Evolutionary conservation across 2,113 vertebrate species (phyloP), one percentile per base, ranked within the genome.

Genomic region (Gallinago media): DNA sequence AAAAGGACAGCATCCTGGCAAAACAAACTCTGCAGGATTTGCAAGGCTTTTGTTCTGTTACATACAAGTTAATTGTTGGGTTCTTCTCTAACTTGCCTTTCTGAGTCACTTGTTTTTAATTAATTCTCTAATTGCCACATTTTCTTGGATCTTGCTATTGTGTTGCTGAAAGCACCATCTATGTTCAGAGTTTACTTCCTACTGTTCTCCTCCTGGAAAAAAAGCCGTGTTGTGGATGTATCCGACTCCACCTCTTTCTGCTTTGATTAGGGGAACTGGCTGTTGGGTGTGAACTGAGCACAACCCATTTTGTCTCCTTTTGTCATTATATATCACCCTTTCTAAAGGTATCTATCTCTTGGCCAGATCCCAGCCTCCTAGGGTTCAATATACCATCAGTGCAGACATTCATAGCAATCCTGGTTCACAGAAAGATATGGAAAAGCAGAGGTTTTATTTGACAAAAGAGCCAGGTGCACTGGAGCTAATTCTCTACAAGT

Each of bases 71-170:
- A 86, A 91, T 89, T 87, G 56, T 59, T 56, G 56, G n/a, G 17
- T 94, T 96, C 68, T 67, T 80, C 52, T 92, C 82, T 92, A 85
- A 93, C 72, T 86, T 77, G 15, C 16, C 80, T 88, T 93, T 92
- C 72, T 93, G 92, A 91, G 56, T 78, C 3, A 91, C 52, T 83
- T 67, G 79, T 62, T 93, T 90, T 90, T 81, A 92, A 61, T 89
- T 86, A 93, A 62, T 63, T 2, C 36, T 68, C 38, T 84, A 86
- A 74, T 61, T 74, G 65, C 61, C 68, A 81, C 20, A 68, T 86
- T 94, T 92, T 92, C 47, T 81, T 86, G 68, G 76, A 84, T 88
- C 67, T 62, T 84, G 16, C 52, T 86, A 42, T 49, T 78, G 29
- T 81, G n/a, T 52, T 17, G 17, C 76, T 84, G 50, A 88, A 94